Evolutionary conservation across 2,888 invertebrate genomes (phyloP).

Genomic region (Charanyca ferruginea): DNA sequence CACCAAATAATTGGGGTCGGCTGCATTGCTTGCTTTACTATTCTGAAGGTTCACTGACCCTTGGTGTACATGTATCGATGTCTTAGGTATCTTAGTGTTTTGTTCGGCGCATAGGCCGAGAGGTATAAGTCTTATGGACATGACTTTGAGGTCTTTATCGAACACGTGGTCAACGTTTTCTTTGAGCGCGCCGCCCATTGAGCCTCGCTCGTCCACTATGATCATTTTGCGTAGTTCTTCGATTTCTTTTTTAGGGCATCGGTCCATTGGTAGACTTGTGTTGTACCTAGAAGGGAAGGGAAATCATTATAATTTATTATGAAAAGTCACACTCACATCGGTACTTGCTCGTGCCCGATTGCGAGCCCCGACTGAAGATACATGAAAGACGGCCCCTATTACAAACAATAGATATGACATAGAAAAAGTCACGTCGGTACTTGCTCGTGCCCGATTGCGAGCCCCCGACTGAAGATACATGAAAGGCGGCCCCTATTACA

Average conservation of each 20-base stretch:
- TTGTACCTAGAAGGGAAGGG: slow-evolving; percentile 91
- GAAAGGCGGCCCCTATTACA: no score
- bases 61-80: slow-evolving; percentile 70
- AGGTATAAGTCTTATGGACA: slow-evolving; percentile 92
- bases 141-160: slow-evolving; percentile 93
- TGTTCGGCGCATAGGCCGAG: slow-evolving; percentile 91
- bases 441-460: no score
- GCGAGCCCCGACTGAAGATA: no score
- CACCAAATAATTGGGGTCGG: slow-evolving; percentile 90
- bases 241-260: slow-evolving; percentile 95
- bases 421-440: no score
- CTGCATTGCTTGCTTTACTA: slow-evolving; percentile 75
- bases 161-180: slow-evolving; percentile 93
- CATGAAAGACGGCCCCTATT: no score
- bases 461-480: no score
- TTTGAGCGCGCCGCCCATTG: slow-evolving; percentile 79
- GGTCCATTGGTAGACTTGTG: slow-evolving; percentile 93
- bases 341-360: no score
- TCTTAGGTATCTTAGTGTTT: slow-evolving; percentile 81
- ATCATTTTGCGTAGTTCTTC: slow-evolving; percentile 93
- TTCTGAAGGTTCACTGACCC: slow-evolving; percentile 76
- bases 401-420: no score
- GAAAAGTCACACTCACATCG: no score
- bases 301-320: not conserved
- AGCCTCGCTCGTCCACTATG: slow-evolving; percentile 91